A percentile compares a stretch with the other conserved stretches of the same genome.
Conservation (phyloP, 2,113 vertebrate genomes). For the Alethe diademata region DNA sequence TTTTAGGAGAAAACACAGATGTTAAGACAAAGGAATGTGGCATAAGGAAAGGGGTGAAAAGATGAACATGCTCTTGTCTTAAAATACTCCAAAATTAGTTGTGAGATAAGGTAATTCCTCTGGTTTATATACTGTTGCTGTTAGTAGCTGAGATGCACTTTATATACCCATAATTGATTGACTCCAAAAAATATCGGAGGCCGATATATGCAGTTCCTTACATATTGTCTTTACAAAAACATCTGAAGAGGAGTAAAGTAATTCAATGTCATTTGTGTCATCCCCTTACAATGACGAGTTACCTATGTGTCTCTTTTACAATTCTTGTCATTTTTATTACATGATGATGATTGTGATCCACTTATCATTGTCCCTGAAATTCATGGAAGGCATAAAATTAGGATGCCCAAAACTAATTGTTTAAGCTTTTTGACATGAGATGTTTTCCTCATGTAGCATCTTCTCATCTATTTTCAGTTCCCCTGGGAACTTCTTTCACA, state of each 20-base stretch:
- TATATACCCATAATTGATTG: background rate
- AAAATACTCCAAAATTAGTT: background rate
- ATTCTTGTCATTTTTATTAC: background rate
- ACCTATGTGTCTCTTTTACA: background rate
- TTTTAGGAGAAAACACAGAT: background rate
- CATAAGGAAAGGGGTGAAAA: background rate
- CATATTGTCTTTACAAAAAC: background rate
- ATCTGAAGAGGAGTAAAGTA: background rate
- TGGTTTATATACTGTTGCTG: background rate
- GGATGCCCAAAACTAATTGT: background rate
- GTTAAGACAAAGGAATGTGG: background rate
- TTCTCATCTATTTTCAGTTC: background rate
- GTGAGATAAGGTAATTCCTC: background rate
- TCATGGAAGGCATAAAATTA: background rate
- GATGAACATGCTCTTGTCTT: background rate
- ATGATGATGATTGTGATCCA: background rate
- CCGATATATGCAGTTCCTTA: background rate
- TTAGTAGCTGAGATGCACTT: background rate
- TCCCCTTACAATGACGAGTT: background rate
- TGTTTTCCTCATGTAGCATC: background rate
- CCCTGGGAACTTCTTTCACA: background rate
- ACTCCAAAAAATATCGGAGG: background rate
- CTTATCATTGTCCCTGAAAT: background rate
- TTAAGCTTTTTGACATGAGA: background rate
- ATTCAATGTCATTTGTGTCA: background rate